Percentiles rank a stretch among this genome's conserved stretches.
phyloP scores from a whole-genome alignment of 92 coral and sea anemone species.

The Bergia sp. region DNA sequence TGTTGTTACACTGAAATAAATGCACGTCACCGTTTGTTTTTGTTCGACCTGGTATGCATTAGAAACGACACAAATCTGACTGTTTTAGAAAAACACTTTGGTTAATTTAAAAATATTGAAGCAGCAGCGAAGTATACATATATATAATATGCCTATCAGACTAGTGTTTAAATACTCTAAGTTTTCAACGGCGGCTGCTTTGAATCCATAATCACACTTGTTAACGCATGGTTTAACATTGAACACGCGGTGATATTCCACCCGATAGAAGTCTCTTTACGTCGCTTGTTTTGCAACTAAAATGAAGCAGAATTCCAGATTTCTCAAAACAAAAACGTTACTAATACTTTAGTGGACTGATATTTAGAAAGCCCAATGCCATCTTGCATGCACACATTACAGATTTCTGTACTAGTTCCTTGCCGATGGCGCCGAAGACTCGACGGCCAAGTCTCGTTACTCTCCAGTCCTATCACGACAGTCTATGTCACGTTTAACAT shows the following conservation, averaged over 20 bases:
- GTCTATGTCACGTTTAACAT: background rate
- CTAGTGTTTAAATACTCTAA: too few species aligned
- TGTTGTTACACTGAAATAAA: background rate
- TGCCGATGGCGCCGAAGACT: background rate
- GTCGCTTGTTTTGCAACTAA: background rate
- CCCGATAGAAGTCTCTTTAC: background rate
- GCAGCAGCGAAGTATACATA: background rate
- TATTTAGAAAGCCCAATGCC: background rate
- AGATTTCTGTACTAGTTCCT: background rate
- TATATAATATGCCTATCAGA: too few species aligned
- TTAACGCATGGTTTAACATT: constrained; percentile 13
- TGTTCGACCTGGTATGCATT: background rate
- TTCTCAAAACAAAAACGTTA: background rate
- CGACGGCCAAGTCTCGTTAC: background rate
- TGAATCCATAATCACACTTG: background rate
- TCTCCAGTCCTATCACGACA: background rate
- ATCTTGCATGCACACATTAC: background rate
- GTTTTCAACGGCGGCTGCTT: background rate
- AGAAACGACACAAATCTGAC: background rate
- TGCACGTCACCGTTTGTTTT: background rate
- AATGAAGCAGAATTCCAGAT: background rate
- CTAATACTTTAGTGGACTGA: background rate
- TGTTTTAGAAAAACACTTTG: background rate
- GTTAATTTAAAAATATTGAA: background rate
- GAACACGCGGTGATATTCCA: background rate